Evolutionary conservation across 2,113 vertebrate genomes (phyloP).

Genomic region (Orthonyx spaldingii): DNA sequence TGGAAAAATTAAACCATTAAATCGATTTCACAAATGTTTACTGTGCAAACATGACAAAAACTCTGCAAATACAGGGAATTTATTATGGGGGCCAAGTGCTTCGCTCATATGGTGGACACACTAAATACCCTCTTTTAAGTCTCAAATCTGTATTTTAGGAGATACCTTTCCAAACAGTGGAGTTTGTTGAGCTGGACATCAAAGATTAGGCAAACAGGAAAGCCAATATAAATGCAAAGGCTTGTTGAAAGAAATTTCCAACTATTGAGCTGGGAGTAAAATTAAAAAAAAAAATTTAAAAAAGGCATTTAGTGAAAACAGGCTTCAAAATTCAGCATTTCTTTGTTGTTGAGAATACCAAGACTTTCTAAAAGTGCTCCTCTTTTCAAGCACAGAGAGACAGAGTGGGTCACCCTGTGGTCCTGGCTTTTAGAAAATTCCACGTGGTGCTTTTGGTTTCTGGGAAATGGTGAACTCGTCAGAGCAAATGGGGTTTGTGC

Average conservation of each 20-base stretch:
- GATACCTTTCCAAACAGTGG: background rate
- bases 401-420: background rate
- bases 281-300: background rate
- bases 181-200: background rate
- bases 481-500: background rate
- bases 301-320: background rate
- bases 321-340: background rate
- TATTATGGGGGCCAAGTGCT: background rate
- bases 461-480: background rate
- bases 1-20: background rate
- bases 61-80: background rate
- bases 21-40: background rate
- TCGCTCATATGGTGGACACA: background rate
- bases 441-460: background rate
- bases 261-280: background rate
- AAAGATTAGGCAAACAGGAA: background rate
- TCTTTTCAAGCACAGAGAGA: background rate
- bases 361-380: background rate
- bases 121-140: background rate
- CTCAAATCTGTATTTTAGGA: background rate
- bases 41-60: background rate
- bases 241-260: background rate
- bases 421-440: background rate
- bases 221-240: background rate
- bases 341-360: background rate